phyloP scores from a whole-genome alignment of 2,113 vertebrate genomes.

The Sisor rabdophorus region DNA sequence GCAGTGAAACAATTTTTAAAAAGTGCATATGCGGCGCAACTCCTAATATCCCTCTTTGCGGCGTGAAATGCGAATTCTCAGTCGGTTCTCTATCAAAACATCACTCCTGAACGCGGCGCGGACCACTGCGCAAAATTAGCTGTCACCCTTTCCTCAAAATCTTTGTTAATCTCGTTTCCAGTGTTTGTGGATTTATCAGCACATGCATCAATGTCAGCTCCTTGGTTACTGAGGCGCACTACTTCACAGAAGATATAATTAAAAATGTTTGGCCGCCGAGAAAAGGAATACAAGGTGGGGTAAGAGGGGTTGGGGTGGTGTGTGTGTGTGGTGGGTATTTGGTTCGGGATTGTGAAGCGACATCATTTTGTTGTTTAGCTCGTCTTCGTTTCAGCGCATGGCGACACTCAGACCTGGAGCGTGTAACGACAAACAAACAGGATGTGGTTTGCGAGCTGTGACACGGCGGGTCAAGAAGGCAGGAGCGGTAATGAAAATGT shows the following conservation, averaged over 20 bases:
- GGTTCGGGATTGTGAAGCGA: constrained; percentile 42
- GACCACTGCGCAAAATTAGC: constrained; percentile 98
- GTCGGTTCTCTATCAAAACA: constrained; percentile 94
- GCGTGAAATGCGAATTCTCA: constrained; percentile 75
- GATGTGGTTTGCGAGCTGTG: constrained; percentile 52
- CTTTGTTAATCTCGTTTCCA: constrained; percentile 99
- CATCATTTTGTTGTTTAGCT: constrained; percentile 44
- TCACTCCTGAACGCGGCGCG: constrained; percentile 90
- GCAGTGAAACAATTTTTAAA: constrained; percentile 62
- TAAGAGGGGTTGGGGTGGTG: constrained; percentile 34
- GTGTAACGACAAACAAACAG: constrained; percentile 84
- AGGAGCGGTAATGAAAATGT: constrained; percentile 27
- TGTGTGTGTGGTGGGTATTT: constrained; percentile 31
- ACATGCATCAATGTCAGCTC: constrained; percentile 99
- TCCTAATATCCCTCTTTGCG: constrained; percentile 52
- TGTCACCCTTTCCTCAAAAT: constrained; percentile 99
- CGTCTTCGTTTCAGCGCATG: constrained; percentile 79
- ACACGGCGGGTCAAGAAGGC: constrained; percentile 40
- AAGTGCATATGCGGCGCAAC: constrained; percentile 71
- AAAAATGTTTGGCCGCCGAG: constrained; percentile 98
- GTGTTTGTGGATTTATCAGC: constrained; percentile 99
- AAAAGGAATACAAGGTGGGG: constrained; percentile 39
- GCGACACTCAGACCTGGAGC: constrained; percentile 80
- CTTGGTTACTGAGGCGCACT: constrained; percentile 98
- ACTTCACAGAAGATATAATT: constrained; percentile 99